Percentiles rank a stretch among this genome's conserved stretches.
Evolutionary conservation across 1,140 invertebrate species (phyloP).

Genomic region (Ladona fulva): DNA sequence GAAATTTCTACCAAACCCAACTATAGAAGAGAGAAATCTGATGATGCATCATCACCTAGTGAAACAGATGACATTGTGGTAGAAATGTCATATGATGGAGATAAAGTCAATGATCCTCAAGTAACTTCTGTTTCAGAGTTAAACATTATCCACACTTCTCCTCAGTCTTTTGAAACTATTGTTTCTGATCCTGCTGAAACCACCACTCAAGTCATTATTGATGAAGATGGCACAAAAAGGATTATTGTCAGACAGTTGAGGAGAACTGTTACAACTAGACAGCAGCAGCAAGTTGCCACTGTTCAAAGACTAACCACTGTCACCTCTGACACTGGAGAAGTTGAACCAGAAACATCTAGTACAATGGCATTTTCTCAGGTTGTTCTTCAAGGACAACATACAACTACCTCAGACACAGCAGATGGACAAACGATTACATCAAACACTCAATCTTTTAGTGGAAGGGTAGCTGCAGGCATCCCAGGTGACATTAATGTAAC

Average conservation of each 20-base stretch:
- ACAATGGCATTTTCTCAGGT: slow-evolving; percentile 53
- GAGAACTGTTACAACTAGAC: slow-evolving; percentile 40
- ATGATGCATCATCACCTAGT: slow-evolving; percentile 27
- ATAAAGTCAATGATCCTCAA: slow-evolving; percentile 34
- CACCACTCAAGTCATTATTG: slow-evolving; percentile 68
- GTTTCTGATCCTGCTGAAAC: slow-evolving; percentile 65
- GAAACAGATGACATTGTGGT: slow-evolving; percentile 51
- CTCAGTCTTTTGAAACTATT: slow-evolving; percentile 68
- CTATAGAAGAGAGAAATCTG: not conserved
- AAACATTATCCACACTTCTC: slow-evolving; percentile 53
- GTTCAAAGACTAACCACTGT: slow-evolving; percentile 31
- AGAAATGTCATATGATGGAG: slow-evolving; percentile 60
- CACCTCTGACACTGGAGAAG: slow-evolving; percentile 22
- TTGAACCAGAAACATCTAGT: slow-evolving; percentile 30
- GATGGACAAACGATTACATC: slow-evolving; percentile 52
- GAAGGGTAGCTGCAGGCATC: slow-evolving; percentile 48
- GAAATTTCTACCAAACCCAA: slow-evolving; percentile 55
- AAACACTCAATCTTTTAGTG: slow-evolving; percentile 50
- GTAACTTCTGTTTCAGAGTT: slow-evolving; percentile 44
- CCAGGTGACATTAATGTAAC: slow-evolving; percentile 50
- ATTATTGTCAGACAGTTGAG: slow-evolving; percentile 61
- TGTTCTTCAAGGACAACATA: slow-evolving; percentile 50
- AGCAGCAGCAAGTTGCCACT: slow-evolving; percentile 39
- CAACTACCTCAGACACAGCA: slow-evolving; percentile 48
- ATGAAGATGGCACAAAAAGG: slow-evolving; percentile 68